These are phyloP conservation scores for Scaptomyza montana DNA, from an alignment of 1,140 invertebrate species.

Conservation along the genomic window DNA sequence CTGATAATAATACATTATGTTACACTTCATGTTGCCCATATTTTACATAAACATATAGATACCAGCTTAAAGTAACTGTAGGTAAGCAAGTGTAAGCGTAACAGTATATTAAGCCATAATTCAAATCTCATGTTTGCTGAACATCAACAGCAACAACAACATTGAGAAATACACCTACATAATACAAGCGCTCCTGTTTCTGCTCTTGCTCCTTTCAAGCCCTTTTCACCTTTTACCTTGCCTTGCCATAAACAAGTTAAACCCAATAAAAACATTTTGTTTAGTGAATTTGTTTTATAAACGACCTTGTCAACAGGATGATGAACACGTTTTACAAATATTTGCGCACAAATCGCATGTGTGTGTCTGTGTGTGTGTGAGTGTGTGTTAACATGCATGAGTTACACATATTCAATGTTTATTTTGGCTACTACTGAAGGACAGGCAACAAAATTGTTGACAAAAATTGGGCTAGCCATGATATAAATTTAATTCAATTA, in stretches of 20 bases:
- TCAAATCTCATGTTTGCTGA: background rate
- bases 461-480: conserved; percentile 14
- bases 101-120: background rate
- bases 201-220: background rate
- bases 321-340: conserved; percentile 76
- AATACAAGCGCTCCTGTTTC: background rate
- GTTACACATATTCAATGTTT: conserved; percentile 41
- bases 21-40: background rate
- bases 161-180: background rate
- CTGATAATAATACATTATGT: no score
- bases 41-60: background rate
- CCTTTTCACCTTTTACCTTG: conserved; percentile 26
- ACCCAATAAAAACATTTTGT: conserved; percentile 75
- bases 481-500: conserved; percentile 63
- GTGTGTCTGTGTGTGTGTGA: conserved; percentile 19
- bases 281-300: conserved; percentile 76
- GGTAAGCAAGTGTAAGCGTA: background rate
- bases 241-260: conserved; percentile 67
- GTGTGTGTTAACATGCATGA: conserved; percentile 11
- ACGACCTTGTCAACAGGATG: conserved; percentile 76
- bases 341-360: conserved; percentile 44
- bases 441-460: background rate
- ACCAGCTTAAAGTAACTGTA: background rate
- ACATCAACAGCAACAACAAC: background rate
- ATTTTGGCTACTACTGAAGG: conserved; percentile 29